These are phyloP conservation scores for Eulimnadia texana DNA, from an alignment of 1,140 invertebrate species.

Conservation along the genomic window DNA sequence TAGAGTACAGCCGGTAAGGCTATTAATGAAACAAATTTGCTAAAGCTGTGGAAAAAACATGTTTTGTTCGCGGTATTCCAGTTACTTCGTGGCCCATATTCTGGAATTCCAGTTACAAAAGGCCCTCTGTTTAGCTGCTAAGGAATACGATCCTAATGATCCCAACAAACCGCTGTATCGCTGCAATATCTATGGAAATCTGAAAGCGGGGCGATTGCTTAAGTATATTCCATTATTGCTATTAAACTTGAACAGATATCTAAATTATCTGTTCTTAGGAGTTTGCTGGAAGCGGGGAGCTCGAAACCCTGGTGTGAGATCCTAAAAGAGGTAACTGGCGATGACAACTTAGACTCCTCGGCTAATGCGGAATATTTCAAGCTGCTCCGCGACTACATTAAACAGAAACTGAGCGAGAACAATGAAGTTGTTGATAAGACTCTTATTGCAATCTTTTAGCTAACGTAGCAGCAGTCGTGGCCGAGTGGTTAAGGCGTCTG, in stretches of 20 bases:
- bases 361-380: conserved; percentile 81
- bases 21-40: conserved; percentile 25
- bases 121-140: conserved; percentile 58
- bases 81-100: conserved; percentile 65
- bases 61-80: conserved; percentile 34
- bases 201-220: conserved; percentile 51
- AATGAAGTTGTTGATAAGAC: neutral
- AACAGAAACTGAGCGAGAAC: conserved; percentile 40
- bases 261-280: conserved; percentile 36
- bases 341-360: conserved; percentile 55
- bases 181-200: conserved; percentile 75
- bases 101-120: conserved; percentile 72
- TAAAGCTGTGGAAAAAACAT: conserved; percentile 19
- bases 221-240: conserved; percentile 19
- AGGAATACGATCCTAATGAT: conserved; percentile 54
- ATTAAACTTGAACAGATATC: conserved; percentile 27
- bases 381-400: conserved; percentile 76
- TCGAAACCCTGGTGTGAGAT: conserved; percentile 73
- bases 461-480: no score
- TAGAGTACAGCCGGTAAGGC: conserved; percentile 73
- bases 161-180: conserved; percentile 56
- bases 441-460: no score
- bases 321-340: conserved; percentile 60
- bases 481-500: no score
- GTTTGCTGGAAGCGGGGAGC: conserved; percentile 66